Conservation (phyloP, 1,140 invertebrate species). For the Sminthurides bifidus region DNA sequence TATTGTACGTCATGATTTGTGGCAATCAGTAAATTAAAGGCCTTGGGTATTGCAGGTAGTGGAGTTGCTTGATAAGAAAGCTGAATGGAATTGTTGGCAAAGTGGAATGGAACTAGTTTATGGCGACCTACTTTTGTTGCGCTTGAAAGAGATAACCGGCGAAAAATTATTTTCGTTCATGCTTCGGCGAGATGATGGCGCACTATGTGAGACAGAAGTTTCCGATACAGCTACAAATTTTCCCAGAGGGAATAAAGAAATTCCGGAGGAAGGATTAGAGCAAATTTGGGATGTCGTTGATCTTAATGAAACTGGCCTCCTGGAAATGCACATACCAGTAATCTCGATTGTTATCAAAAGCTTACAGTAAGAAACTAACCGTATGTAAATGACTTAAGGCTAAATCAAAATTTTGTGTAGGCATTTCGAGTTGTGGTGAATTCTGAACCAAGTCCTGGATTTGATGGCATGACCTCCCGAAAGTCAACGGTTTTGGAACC, state of each 20-base stretch:
- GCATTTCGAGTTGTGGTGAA: slow-evolving; percentile 55
- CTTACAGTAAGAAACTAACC: neutral
- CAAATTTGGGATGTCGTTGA: slow-evolving; percentile 74
- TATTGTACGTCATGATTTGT: neutral
- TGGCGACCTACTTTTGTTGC: slow-evolving; percentile 63
- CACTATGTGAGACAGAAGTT: slow-evolving; percentile 35
- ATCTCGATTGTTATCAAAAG: slow-evolving; percentile 26
- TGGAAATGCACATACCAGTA: slow-evolving; percentile 77
- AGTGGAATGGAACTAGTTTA: slow-evolving; percentile 80
- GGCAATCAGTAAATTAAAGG: too few relatives aligned
- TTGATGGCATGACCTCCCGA: slow-evolving; percentile 1
- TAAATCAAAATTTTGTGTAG: slow-evolving; percentile 15
- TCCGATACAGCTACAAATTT: slow-evolving; percentile 25
- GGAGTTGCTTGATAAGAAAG: slow-evolving; percentile 52
- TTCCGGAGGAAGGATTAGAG: slow-evolving; percentile 40
- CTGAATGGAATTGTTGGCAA: slow-evolving; percentile 92
- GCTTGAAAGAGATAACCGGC: slow-evolving; percentile 60
- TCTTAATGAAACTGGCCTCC: slow-evolving; percentile 62
- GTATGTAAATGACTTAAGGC: neutral
- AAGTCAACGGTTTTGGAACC: slow-evolving; percentile 51
- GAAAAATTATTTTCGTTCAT: slow-evolving; percentile 30
- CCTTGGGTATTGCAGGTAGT: slow-evolving; percentile 33
- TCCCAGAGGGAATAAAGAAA: neutral
- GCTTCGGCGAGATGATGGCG: slow-evolving; percentile 28
- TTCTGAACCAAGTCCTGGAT: slow-evolving; percentile 13